Evolutionary conservation across 2,888 invertebrate genomes (phyloP).

Genomic region (Lathronympha strigana): DNA sequence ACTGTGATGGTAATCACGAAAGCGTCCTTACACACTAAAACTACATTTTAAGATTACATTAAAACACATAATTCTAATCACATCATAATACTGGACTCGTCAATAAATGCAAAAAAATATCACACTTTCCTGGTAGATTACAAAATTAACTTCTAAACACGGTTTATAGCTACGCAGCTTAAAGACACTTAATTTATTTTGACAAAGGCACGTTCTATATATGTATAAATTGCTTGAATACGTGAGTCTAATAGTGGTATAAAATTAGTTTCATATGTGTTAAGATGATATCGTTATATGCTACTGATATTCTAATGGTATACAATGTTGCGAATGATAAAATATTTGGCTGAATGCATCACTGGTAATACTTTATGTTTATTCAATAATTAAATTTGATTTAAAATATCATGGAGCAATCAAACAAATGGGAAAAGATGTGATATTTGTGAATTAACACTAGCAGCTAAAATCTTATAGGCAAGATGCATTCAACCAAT

Average conservation of each 20-base stretch:
- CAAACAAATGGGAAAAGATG: neutral
- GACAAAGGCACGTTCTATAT: conserved; percentile 41
- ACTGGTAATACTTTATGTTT: neutral
- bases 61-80: conserved; percentile 39
- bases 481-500: conserved; percentile 21
- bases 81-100: conserved; percentile 40
- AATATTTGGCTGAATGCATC: conserved; percentile 11
- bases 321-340: conserved; percentile 17
- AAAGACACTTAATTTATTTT: conserved; percentile 36
- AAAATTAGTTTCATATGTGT: conserved; percentile 4
- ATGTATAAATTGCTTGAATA: conserved; percentile 32
- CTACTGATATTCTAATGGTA: conserved; percentile 16
- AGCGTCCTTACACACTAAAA: conserved; percentile 27
- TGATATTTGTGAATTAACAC: neutral
- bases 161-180: conserved; percentile 40
- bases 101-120: conserved; percentile 42
- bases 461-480: neutral
- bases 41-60: conserved; percentile 8
- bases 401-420: neutral
- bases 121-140: conserved; percentile 39
- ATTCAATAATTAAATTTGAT: neutral
- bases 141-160: conserved; percentile 25
- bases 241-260: conserved; percentile 9
- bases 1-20: conserved; percentile 30
- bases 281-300: conserved; percentile 1